Conservation (phyloP, 2,888 invertebrate genomes). For the Resseliella maxima region DNA sequence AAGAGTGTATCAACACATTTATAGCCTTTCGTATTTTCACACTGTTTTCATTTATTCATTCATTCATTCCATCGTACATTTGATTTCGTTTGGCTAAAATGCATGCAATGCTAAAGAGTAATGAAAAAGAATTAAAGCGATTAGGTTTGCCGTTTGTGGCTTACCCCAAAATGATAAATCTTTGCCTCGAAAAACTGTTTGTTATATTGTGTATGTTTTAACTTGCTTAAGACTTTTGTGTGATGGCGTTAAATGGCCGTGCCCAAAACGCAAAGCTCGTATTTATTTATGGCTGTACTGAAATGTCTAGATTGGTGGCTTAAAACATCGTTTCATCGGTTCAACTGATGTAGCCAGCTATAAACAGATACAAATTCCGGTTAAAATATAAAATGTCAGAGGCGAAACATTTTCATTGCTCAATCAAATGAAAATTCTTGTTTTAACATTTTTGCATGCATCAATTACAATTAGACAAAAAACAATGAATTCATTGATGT, state of each 20-base stretch:
- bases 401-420: neutral
- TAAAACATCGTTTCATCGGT: neutral
- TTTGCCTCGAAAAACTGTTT: neutral
- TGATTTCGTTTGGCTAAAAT: neutral
- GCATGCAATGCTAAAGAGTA: constrained; percentile 18
- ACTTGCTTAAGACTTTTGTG: neutral
- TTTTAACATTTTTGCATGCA: neutral
- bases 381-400: neutral
- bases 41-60: neutral
- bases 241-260: neutral
- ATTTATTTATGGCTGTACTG: constrained; percentile 5
- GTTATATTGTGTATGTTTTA: neutral
- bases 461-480: constrained; percentile 10
- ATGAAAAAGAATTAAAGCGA: constrained; percentile 55
- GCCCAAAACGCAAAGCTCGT: neutral
- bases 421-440: constrained; percentile 8
- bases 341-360: neutral
- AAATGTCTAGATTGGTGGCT: constrained; percentile 2
- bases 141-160: constrained; percentile 48
- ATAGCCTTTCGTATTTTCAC: constrained; percentile 19
- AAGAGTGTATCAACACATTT: neutral
- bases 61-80: neutral
- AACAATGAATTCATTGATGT: constrained; percentile 34
- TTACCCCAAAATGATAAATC: constrained; percentile 53
- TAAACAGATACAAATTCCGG: too few relatives aligned